Percentiles rank a stretch among this genome's conserved stretches.
Evolutionary conservation across 2,888 invertebrate genomes (phyloP).

Genomic region (Halocaridina rubra): DNA sequence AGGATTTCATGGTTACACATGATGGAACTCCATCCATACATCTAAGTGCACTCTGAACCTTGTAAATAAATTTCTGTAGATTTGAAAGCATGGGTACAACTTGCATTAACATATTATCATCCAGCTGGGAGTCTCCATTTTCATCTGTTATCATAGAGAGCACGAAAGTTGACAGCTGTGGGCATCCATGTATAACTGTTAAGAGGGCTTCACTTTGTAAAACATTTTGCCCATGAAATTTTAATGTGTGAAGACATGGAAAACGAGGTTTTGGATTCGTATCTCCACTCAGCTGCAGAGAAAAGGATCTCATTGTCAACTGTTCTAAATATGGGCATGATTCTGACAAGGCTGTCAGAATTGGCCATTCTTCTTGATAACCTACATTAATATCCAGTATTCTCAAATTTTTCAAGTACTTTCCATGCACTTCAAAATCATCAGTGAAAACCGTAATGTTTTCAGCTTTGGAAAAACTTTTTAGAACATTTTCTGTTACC

Average conservation of each 20-base stretch:
- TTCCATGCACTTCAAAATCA: slow-evolving; percentile 45
- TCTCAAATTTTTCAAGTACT: slow-evolving; percentile 38
- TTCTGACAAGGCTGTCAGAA: slow-evolving; percentile 25
- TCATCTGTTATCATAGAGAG: slow-evolving; percentile 53
- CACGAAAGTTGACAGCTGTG: slow-evolving; percentile 28
- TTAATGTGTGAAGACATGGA: slow-evolving; percentile 24
- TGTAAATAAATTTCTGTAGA: slow-evolving; percentile 50
- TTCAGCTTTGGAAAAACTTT: slow-evolving; percentile 34
- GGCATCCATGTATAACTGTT: slow-evolving; percentile 24
- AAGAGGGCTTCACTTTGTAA: slow-evolving; percentile 28
- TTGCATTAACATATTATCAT: slow-evolving; percentile 22
- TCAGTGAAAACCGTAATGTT: slow-evolving; percentile 49
- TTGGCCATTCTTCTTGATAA: slow-evolving; percentile 47
- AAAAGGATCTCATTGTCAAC: slow-evolving; percentile 38
- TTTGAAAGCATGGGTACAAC: slow-evolving; percentile 25
- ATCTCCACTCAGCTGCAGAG: slow-evolving; percentile 19
- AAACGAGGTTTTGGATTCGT: background rate
- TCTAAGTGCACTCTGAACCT: slow-evolving; percentile 46
- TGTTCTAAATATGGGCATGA: slow-evolving; percentile 38
- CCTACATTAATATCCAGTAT: slow-evolving; percentile 42
- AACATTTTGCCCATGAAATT: slow-evolving; percentile 50
- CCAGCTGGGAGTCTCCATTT: slow-evolving; percentile 21
- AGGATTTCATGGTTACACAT: slow-evolving; percentile 40
- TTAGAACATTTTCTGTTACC: slow-evolving; percentile 35
- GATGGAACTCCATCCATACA: slow-evolving; percentile 25